Conservation (phyloP, 2,113 vertebrate species). For the Diglossa brunneiventris region DNA sequence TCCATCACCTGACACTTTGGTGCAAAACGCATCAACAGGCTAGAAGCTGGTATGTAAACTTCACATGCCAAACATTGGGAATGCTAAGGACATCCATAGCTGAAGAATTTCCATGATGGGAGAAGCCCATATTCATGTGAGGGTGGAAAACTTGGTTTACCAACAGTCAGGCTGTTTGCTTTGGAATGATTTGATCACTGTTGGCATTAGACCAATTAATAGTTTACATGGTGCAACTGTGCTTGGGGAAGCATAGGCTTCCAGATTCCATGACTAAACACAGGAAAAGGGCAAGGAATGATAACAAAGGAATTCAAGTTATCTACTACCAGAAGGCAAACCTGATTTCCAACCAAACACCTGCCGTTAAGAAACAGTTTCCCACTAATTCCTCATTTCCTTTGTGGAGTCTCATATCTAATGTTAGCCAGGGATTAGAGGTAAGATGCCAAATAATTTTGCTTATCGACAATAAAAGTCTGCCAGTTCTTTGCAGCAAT, state of each 20-base stretch:
- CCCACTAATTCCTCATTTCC: neutral
- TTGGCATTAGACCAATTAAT: neutral
- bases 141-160: conserved; percentile 13
- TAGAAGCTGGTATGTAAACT: conserved; percentile 21
- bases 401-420: neutral
- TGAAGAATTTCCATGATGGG: neutral
- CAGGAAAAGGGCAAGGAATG: conserved; percentile 3
- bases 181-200: neutral
- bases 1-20: neutral
- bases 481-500: neutral
- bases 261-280: neutral
- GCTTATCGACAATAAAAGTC: neutral
- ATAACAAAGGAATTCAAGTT: neutral
- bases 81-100: neutral
- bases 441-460: neutral
- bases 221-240: neutral
- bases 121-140: neutral
- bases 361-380: neutral
- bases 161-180: neutral
- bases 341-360: neutral
- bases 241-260: neutral
- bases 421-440: neutral
- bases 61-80: neutral
- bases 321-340: neutral
- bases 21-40: conserved; percentile 1